Percentiles rank a stretch among this genome's conserved stretches.
Conservation (phyloP, 2,888 invertebrate genomes). For the Oconnorella tubifera region DNA sequence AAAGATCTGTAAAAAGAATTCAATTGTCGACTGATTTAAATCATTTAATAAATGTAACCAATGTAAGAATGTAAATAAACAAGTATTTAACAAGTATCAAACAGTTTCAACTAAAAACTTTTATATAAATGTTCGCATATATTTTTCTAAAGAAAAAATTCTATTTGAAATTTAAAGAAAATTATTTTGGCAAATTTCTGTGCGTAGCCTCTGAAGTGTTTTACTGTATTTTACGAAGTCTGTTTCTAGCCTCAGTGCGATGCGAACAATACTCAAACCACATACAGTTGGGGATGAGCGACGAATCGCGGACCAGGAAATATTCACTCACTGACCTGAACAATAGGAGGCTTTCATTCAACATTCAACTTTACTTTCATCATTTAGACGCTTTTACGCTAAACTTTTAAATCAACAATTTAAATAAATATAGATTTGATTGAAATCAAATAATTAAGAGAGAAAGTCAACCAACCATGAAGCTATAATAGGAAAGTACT, state of each 20-base stretch:
- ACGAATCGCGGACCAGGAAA: conserved; percentile 79
- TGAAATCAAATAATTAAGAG: not conserved
- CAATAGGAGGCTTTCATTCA: too few relatives aligned
- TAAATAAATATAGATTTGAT: not conserved
- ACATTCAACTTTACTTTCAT: not conserved
- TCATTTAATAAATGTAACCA: too few relatives aligned
- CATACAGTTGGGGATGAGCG: conserved; percentile 82
- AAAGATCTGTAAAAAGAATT: too few relatives aligned
- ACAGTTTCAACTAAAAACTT: too few relatives aligned
- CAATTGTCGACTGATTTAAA: too few relatives aligned
- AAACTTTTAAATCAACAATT: not conserved
- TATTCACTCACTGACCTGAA: conserved; percentile 75
- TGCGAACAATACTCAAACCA: conserved; percentile 91
- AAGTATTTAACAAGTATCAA: too few relatives aligned
- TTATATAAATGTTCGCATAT: too few relatives aligned
- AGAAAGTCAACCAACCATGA: conserved; percentile 69
- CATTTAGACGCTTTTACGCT: not conserved
- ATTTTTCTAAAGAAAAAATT: too few relatives aligned
- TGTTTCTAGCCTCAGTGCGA: conserved; percentile 31
- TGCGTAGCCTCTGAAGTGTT: not conserved
- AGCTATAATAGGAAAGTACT: conserved; percentile 78
- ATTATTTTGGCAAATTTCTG: not conserved
- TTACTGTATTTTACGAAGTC: conserved; percentile 26
- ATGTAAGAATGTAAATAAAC: too few relatives aligned
- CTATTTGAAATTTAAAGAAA: too few relatives aligned